Conservation (phyloP, 2,113 vertebrate genomes). For the Colinus virginianus region DNA sequence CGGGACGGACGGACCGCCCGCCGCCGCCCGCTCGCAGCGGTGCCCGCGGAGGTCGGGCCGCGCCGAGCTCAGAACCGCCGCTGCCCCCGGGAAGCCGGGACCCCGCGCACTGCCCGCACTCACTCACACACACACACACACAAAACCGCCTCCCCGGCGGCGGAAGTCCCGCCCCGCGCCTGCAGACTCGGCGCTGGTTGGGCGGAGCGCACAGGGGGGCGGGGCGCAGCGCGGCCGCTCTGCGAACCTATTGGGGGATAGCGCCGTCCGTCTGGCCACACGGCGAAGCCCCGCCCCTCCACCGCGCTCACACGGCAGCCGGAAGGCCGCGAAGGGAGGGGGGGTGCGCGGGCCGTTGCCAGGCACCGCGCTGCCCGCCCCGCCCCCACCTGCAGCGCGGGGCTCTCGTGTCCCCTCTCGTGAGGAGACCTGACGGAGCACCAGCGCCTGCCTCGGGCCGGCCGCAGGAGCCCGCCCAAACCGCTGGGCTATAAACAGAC, state of each 20-base stretch:
- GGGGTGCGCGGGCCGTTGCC: not conserved
- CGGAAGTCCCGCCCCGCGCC: conserved; percentile 76
- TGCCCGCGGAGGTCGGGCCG: not conserved
- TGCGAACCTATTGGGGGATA: not conserved
- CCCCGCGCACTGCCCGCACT: not conserved
- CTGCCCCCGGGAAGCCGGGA: not conserved
- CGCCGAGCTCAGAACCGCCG: not conserved
- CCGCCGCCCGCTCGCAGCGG: not conserved
- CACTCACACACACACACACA: not conserved
- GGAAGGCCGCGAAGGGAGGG: conserved; percentile 7
- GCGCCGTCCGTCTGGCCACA: not conserved
- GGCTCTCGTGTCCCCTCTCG: no score
- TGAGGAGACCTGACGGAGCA: no score
- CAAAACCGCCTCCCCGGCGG: conserved; percentile 48
- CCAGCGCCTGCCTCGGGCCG: accelerated
- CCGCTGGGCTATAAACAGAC: not conserved
- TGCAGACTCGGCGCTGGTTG: not conserved
- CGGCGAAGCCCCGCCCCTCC: conserved; percentile 53
- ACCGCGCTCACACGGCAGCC: not conserved
- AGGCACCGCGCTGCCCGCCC: no score
- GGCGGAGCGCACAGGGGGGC: not conserved
- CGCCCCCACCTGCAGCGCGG: not conserved
- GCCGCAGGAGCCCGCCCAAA: not conserved
- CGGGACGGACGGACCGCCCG: not conserved
- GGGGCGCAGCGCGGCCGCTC: not conserved